These are phyloP conservation scores for Plagiodera versicolora DNA, from an alignment of 2,888 invertebrate species.

Conservation along the genomic window DNA sequence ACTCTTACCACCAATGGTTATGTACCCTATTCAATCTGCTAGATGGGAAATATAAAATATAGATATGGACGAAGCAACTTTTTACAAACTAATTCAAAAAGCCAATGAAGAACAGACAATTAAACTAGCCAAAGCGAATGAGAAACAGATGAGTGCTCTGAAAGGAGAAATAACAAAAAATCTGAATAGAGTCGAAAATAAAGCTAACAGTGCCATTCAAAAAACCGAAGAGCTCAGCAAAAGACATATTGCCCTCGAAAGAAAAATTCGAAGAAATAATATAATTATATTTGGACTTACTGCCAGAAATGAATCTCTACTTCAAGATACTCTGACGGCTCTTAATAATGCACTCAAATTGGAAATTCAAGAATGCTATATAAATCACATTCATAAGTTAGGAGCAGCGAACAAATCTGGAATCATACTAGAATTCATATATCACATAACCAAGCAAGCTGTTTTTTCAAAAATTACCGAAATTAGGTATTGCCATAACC, in stretches of 20 bases:
- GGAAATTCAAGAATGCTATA: constrained; percentile 2
- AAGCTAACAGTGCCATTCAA: constrained; percentile 3
- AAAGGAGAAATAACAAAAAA: constrained; percentile 4
- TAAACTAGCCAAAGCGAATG: constrained; percentile 6
- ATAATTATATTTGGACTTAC: constrained; percentile 7
- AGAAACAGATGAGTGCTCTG: constrained; percentile 1
- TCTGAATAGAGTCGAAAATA: background rate
- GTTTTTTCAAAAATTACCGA: background rate
- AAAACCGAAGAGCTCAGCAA: background rate
- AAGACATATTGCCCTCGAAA: background rate
- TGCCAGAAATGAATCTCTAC: background rate
- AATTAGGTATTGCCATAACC: background rate
- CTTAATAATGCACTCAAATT: background rate
- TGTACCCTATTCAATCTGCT: background rate
- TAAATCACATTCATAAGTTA: constrained; percentile 2
- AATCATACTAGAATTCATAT: constrained; percentile 6
- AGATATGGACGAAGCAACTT: constrained; percentile 1
- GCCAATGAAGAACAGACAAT: background rate
- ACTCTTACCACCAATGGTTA: constrained; percentile 1
- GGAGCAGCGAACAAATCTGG: constrained; percentile 2
- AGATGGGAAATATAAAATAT: background rate
- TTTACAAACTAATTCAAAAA: constrained; percentile 8
- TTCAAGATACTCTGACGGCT: constrained; percentile 5
- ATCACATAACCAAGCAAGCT: background rate
- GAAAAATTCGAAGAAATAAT: constrained; percentile 1